Base-by-base conservation (phyloP, 2,797 vertebrate genomes). In the Rhyacichthys aspro region DNA sequence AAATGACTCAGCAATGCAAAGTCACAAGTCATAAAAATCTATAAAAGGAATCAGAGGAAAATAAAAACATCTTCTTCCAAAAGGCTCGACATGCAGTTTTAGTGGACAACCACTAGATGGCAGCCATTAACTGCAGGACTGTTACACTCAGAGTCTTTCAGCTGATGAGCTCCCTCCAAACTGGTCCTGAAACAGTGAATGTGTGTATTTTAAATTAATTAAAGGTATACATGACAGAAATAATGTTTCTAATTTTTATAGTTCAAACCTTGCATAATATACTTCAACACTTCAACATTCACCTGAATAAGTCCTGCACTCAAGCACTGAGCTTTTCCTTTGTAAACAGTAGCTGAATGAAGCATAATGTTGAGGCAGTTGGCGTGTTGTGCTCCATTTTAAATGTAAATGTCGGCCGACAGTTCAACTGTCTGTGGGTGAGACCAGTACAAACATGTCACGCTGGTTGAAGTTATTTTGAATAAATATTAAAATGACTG, bases 341-440 rank as follows among this genome's bases (percentile, higher is more conserved):
- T 32, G 44, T 61, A 19, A 41, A 7, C 11, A 14, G 15, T 59
- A 8, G 1, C 64, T 64, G 56, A 70, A 6, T 0, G 14, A 8
- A 43, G 19, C 9, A 16, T 50, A 5, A 9, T 36, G 2, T 3
- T 11, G 16, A 8, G 43, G 43, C 60, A 0, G 53, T 54, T 49
- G 4, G n/a, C 5, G 9, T 43, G 69, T 61, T 52, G 43, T 10
- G 39, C 62, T 10, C 7, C 57, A 48, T 63, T 77, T 81, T 57
- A 73, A 76, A 83, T 88, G 80, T 84, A 86, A 89, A 89, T 85
- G 42, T 11, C 2, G 36, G 46, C 50, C 57, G 56, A 44, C 75
- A 58, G 75, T 85, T 81, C 54, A 79, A 75, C 75, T 74, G 78
- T 70, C 78, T 43, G 37, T 23, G 33, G 16, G 60, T 58, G 18